Evolutionary conservation across 2,797 vertebrate genomes (phyloP).

Genomic region (Bradypodion pumilum): DNA sequence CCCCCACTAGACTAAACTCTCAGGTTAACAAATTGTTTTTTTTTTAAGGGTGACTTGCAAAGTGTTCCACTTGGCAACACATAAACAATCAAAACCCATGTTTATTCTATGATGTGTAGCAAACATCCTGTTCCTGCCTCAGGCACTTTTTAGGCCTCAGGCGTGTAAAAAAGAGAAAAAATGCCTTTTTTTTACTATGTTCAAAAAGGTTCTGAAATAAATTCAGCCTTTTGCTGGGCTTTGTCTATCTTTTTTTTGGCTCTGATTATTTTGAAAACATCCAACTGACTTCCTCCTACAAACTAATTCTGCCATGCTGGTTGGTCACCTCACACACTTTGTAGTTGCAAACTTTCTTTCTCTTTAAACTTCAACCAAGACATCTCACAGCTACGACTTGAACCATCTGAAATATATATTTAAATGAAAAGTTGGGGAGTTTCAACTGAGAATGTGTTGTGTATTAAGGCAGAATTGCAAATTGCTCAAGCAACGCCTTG

Average conservation of each 20-base stretch:
- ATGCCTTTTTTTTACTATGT: too few relatives aligned
- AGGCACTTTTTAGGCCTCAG: neutral
- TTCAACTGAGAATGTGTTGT: slow-evolving; percentile 2
- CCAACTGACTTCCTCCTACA: neutral
- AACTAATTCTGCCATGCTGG: neutral
- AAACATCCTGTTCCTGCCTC: slow-evolving; percentile 16
- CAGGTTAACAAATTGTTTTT: neutral
- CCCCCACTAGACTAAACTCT: neutral
- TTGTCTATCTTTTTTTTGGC: neutral
- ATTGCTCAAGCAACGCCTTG: too few relatives aligned
- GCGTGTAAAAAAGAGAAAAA: neutral
- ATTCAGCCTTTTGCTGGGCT: neutral
- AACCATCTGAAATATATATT: neutral
- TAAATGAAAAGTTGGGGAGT: slow-evolving; percentile 16
- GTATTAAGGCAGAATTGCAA: too few relatives aligned
- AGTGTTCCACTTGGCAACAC: slow-evolving; percentile 17
- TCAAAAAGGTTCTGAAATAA: slow-evolving; percentile 27
- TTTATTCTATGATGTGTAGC: neutral
- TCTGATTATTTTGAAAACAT: slow-evolving; percentile 9
- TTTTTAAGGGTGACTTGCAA: neutral
- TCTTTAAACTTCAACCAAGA: slow-evolving; percentile 5
- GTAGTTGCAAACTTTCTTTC: neutral
- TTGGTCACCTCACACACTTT: neutral
- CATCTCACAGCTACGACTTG: neutral
- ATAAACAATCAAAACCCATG: neutral